A percentile compares a stretch with the other conserved stretches of the same genome.
Evolutionary conservation across 2,113 vertebrate genomes (phyloP).

Genomic region (Notiomystis cincta): DNA sequence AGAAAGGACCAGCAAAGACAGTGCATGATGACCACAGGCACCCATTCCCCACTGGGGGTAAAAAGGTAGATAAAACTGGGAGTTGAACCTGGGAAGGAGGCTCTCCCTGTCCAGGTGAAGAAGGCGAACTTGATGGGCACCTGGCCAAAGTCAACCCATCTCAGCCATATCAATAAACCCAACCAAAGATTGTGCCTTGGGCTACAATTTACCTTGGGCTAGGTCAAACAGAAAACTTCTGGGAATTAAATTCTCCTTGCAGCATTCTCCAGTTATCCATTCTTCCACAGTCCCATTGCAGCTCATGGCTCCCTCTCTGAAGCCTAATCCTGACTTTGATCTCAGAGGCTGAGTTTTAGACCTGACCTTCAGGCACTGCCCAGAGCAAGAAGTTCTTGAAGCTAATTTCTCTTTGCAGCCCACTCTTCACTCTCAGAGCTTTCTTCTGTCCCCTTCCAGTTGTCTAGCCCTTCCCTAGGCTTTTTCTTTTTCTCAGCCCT

Average conservation of each 20-base stretch:
- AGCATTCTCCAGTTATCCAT: background rate
- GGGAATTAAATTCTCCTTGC: background rate
- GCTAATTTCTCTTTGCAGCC: background rate
- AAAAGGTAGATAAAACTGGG: background rate
- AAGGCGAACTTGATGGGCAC: background rate
- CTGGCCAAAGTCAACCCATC: background rate
- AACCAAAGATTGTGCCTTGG: background rate
- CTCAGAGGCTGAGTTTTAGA: background rate
- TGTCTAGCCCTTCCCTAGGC: background rate
- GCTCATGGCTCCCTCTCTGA: background rate
- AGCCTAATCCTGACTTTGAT: background rate
- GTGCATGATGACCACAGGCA: too few species aligned
- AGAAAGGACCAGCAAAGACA: background rate
- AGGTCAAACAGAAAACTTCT: background rate
- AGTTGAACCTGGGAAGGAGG: background rate
- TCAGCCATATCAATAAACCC: background rate
- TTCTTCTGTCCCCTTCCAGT: background rate
- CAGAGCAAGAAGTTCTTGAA: background rate
- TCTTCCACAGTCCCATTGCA: background rate
- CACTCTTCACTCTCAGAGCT: background rate
- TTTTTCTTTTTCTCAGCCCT: background rate
- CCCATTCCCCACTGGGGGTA: rapidly evolving
- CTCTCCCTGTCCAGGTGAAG: background rate
- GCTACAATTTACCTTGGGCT: background rate
- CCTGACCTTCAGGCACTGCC: background rate